Percentiles rank a stretch among this genome's conserved stretches.
phyloP scores from a whole-genome alignment of 2,113 vertebrate species.

The Barbus barbus region DNA sequence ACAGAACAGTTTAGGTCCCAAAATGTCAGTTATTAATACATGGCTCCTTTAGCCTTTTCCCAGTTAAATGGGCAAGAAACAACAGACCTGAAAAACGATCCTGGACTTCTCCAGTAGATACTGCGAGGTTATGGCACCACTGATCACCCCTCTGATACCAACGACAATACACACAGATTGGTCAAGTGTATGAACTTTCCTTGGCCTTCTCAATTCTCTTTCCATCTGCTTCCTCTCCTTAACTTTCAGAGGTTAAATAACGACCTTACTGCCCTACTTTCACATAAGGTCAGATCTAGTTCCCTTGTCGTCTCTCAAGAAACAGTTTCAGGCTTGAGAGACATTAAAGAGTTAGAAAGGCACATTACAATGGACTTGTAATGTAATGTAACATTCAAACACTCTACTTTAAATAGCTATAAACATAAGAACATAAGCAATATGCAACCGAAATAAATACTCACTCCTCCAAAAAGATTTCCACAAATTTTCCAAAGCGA shows the following conservation, averaged over 20 bases:
- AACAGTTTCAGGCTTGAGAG: background rate
- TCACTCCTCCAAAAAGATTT: constrained; percentile 96
- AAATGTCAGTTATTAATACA: background rate
- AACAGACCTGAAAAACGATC: constrained; percentile 93
- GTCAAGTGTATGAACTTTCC: constrained; percentile 15
- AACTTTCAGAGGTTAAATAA: constrained; percentile 63
- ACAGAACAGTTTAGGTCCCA: background rate
- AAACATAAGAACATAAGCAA: background rate
- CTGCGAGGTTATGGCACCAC: constrained; percentile 99
- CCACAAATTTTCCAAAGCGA: constrained; percentile 95
- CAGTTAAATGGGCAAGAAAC: background rate
- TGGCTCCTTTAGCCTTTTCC: background rate
- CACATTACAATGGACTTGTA: background rate
- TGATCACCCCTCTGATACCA: constrained; percentile 84
- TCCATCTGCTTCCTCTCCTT: constrained; percentile 22
- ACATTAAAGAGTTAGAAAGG: background rate
- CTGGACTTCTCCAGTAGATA: constrained; percentile 98
- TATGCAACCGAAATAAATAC: constrained; percentile 58
- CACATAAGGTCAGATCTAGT: constrained; percentile 28
- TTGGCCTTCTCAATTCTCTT: background rate
- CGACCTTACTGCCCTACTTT: constrained; percentile 44
- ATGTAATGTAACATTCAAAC: background rate
- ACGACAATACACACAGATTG: constrained; percentile 19
- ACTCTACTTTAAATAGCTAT: background rate
- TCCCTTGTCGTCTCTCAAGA: background rate